Conservation (phyloP, 2,797 vertebrate species). For the Nasua narica region DNA sequence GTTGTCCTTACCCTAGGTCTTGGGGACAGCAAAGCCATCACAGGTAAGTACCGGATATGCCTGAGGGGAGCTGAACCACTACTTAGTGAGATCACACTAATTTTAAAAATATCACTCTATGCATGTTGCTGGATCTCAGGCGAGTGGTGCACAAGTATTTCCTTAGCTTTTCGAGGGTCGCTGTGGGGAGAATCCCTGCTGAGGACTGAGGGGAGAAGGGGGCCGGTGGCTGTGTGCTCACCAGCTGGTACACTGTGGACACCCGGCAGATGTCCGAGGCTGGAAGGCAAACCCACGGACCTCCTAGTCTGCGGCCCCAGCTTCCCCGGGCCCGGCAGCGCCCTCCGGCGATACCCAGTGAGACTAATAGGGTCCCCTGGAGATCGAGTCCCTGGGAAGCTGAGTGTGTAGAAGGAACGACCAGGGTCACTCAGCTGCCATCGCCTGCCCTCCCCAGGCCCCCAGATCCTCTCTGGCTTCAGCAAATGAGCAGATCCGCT, state of each 20-base stretch:
- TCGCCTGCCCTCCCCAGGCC: neutral
- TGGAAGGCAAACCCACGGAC: neutral
- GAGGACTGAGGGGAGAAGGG: neutral
- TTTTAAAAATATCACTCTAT: neutral
- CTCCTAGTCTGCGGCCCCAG: neutral
- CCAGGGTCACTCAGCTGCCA: neutral
- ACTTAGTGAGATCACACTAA: neutral
- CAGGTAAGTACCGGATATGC: neutral
- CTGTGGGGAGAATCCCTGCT: neutral
- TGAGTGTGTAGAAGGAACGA: neutral
- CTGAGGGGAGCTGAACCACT: neutral
- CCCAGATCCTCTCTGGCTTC: neutral
- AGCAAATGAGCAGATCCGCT: neutral
- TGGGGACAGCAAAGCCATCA: neutral
- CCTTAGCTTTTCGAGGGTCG: neutral
- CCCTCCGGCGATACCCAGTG: neutral
- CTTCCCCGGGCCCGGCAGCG: neutral
- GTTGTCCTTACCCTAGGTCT: neutral
- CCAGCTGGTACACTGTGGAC: neutral
- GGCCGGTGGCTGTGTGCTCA: too few relatives aligned
- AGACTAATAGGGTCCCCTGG: neutral
- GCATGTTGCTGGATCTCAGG: neutral
- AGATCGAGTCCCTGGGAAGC: neutral
- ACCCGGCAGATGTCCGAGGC: neutral
- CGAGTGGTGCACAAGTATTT: neutral